Base-by-base conservation (phyloP, 2,888 invertebrate genomes). In the Spilosoma lubricipeda region DNA sequence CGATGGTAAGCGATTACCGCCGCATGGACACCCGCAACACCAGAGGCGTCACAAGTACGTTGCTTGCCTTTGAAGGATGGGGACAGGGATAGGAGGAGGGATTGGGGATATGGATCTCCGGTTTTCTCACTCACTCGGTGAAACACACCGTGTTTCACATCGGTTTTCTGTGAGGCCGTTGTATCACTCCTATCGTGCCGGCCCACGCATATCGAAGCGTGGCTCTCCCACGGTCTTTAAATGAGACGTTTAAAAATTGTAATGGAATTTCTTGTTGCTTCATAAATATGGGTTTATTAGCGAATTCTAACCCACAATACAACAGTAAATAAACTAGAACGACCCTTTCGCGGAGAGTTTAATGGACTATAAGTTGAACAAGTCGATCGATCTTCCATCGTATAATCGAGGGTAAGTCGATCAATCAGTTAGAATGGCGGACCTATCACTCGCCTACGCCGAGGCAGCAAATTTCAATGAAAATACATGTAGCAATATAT, bases 371-470 rank as follows among this genome's bases (percentile, higher is more conserved):
- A 73, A 67, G 75, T 63, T 73, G 63, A 56, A 66, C 45, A 74
- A 20, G 71, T 72, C 78, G 71, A 85, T 85, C 85, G 74, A 79
- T 85, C 84, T 81, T 73, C 27, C 36, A 63, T 63, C 69, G 67
- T 67, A 71, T 59, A 71, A 73, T 65, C 72, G 75, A 42, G 59
- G 63, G 67, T 59, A 74, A 65, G 63, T 27, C 80, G 76, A 84
- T 85, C 81, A 78, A 85, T 85, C 85, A 82, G 76, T 59, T 48
- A 48, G 72, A 48, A 72, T 64, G 79, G 76, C 74, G 48, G 70
- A 73, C 73, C 75, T 71, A 78, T 76, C 52, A 83, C 81, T 78
- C 63, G 72, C 74, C 52, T 23, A 33, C 74, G 67, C 74, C 65
- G 36, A 23, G 30, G 56, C 23, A 36, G n/a, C 56, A 39, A 70